Conservation (phyloP, 2,113 vertebrate species). For the Myotis yumanensis region DNA sequence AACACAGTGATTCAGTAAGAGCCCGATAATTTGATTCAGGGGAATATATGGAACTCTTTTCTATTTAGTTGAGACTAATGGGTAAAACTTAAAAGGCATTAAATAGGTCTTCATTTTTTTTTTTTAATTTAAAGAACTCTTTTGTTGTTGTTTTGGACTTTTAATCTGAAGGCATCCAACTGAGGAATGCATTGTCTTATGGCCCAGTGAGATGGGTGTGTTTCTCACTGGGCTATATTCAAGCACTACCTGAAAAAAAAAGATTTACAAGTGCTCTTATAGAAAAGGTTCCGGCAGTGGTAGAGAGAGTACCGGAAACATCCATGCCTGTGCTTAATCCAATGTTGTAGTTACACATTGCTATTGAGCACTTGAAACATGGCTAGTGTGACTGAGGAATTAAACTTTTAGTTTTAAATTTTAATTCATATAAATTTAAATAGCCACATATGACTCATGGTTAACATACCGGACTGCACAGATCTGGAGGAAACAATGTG, state of each 20-base stretch:
- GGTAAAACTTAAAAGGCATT: not conserved
- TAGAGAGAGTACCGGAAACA: not conserved
- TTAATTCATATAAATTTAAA: conserved; percentile 7
- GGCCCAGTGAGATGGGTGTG: accelerated
- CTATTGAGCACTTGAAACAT: not conserved
- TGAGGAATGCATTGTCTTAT: not conserved
- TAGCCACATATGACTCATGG: not conserved
- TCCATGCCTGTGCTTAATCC: not conserved
- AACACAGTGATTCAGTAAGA: not conserved
- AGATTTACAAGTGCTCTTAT: not conserved
- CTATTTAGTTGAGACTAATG: not conserved
- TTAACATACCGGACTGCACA: not conserved
- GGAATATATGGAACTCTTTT: not conserved
- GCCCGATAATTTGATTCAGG: not conserved
- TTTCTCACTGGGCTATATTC: not conserved
- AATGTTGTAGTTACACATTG: not conserved
- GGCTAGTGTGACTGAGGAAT: not conserved
- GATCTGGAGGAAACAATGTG: not conserved
- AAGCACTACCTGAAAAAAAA: not conserved
- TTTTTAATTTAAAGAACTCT: not conserved
- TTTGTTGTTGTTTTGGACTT: not conserved
- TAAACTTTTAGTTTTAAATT: not conserved
- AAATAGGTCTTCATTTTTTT: not conserved
- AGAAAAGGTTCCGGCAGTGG: not conserved
- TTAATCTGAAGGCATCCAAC: not conserved